These are phyloP conservation scores for Oenanthe melanoleuca DNA, from an alignment of 2,113 vertebrate genomes.

Conservation along the genomic window DNA sequence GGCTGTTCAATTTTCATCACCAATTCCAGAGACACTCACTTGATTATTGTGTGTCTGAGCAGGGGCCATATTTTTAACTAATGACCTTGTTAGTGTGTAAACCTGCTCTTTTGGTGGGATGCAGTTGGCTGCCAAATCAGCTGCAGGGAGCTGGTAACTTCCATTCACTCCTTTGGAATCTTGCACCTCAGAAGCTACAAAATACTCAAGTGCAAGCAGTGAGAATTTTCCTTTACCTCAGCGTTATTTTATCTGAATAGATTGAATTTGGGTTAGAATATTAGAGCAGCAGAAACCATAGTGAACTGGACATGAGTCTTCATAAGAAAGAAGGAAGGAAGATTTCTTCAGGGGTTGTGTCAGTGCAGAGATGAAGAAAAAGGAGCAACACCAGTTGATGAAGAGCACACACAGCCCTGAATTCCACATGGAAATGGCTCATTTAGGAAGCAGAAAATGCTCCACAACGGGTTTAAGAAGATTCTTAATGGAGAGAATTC, in stretches of 20 bases:
- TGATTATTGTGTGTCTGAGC: neutral
- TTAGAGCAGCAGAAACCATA: neutral
- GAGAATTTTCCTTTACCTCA: neutral
- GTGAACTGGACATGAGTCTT: neutral
- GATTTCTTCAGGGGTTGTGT: neutral
- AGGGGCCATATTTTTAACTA: neutral
- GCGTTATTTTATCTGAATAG: neutral
- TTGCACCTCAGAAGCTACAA: neutral
- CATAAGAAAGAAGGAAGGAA: neutral
- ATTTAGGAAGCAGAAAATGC: neutral
- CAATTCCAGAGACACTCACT: neutral
- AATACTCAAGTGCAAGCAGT: neutral
- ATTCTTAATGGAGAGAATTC: neutral
- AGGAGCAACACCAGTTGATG: neutral
- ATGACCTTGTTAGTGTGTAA: neutral
- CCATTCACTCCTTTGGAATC: neutral
- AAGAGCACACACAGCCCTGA: neutral
- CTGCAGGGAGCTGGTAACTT: neutral
- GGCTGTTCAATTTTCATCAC: neutral
- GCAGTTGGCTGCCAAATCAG: neutral
- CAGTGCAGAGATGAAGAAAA: neutral
- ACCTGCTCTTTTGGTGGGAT: neutral
- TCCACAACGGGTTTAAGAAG: accelerated
- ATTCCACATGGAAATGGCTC: neutral
- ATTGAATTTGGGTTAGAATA: neutral